A percentile compares a stretch with the other conserved stretches of the same genome.
phyloP scores from a whole-genome alignment of 2,888 invertebrate genomes.

The Sabatieria punctata region DNA sequence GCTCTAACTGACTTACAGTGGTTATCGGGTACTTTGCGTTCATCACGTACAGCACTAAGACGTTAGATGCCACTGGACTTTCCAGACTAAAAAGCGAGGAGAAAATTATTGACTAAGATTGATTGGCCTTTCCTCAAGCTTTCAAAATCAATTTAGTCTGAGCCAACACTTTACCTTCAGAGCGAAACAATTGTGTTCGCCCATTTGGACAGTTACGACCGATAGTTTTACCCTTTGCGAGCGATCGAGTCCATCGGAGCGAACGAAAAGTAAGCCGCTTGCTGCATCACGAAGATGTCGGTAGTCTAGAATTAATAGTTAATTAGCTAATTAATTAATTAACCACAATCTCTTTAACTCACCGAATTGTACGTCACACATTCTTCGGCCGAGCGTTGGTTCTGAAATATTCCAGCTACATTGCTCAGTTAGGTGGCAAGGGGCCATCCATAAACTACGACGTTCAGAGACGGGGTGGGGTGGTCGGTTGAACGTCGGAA shows the following conservation, averaged over 20 bases:
- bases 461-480: too few species aligned
- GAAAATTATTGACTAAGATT: background rate
- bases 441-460: too few species aligned
- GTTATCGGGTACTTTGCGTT: constrained; percentile 97
- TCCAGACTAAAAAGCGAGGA: constrained; percentile 8
- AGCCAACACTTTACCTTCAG: background rate
- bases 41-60: constrained; percentile 84
- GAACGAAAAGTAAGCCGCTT: constrained; percentile 3
- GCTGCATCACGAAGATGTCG: constrained; percentile 2
- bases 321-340: background rate
- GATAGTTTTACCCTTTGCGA: background rate
- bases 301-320: background rate
- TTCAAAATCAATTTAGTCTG: background rate
- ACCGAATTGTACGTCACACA: constrained; percentile 2
- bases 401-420: background rate
- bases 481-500: too few species aligned
- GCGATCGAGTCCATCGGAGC: constrained; percentile 5
- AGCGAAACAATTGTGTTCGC: background rate
- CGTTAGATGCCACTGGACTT: constrained; percentile 5
- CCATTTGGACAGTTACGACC: background rate
- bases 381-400: constrained; percentile 5
- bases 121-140: background rate
- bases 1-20: constrained; percentile 55
- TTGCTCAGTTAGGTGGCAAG: too few species aligned
- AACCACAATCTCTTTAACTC: background rate